These are phyloP conservation scores for Lineus longissimus DNA, from an alignment of 1,140 invertebrate species.

Conservation along the genomic window DNA sequence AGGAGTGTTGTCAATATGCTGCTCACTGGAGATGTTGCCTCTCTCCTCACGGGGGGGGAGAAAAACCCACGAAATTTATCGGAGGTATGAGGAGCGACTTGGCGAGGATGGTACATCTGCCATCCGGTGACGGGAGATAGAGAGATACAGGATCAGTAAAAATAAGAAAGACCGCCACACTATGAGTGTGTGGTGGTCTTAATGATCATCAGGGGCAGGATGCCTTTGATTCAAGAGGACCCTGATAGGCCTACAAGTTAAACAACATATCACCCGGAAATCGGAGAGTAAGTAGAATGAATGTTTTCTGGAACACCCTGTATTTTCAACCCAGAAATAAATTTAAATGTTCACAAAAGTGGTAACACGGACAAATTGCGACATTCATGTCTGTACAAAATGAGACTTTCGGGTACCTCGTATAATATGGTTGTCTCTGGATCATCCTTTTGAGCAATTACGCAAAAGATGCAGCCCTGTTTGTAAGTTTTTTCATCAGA, in stretches of 20 bases:
- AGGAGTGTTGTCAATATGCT: too few relatives aligned
- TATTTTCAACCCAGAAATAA: background rate
- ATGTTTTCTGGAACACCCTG: background rate
- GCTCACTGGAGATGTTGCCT: too few relatives aligned
- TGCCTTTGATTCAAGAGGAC: too few relatives aligned
- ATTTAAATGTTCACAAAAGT: background rate
- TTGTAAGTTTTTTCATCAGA: background rate
- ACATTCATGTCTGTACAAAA: background rate
- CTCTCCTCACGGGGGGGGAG: too few relatives aligned
- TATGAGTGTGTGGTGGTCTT: too few relatives aligned
- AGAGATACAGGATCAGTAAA: too few relatives aligned
- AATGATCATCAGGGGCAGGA: too few relatives aligned
- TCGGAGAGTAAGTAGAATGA: background rate
- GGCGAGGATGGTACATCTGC: too few relatives aligned
- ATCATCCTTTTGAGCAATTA: slow-evolving; percentile 6
- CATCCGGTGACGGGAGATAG: too few relatives aligned
- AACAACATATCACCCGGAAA: background rate
- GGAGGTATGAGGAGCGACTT: too few relatives aligned
- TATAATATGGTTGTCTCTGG: background rate
- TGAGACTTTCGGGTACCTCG: background rate
- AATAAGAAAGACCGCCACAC: too few relatives aligned
- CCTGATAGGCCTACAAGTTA: background rate
- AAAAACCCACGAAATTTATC: too few relatives aligned
- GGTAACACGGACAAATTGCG: background rate
- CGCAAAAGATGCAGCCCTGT: background rate